Percentiles rank a stretch among this genome's conserved stretches.
phyloP scores from a whole-genome alignment of 2,797 vertebrate species.

The Tragelaphus oryx region DNA sequence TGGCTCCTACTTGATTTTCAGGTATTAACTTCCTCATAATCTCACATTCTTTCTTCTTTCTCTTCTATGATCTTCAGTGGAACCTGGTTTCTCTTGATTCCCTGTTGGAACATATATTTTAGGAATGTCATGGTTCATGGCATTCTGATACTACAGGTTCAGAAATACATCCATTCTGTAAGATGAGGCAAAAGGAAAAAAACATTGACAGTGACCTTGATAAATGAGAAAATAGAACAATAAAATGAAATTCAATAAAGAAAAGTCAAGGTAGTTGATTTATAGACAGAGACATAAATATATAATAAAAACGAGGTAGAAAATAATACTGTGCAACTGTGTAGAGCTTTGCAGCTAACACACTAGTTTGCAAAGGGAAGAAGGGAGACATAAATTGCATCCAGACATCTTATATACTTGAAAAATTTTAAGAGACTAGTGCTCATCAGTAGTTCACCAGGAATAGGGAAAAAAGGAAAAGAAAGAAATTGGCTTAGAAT shows the following conservation, averaged over 20 bases:
- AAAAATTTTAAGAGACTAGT: constrained; percentile 22
- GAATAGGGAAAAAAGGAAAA: not conserved
- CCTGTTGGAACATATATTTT: not conserved
- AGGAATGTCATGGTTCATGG: not conserved
- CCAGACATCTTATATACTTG: not conserved
- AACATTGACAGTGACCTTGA: constrained; percentile 24
- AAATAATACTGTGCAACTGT: not conserved
- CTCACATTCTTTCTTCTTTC: not conserved
- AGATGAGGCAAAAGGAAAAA: not conserved
- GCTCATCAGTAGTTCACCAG: not conserved
- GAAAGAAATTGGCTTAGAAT: not conserved
- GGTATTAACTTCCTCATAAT: not conserved
- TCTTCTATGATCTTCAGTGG: not conserved
- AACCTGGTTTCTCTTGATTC: not conserved
- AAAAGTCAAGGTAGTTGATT: constrained; percentile 37
- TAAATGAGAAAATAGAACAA: constrained; percentile 30
- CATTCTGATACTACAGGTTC: constrained; percentile 15
- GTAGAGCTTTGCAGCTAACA: not conserved
- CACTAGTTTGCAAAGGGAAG: not conserved
- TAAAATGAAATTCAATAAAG: constrained; percentile 23
- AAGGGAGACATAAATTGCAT: not conserved
- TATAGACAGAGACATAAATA: not conserved
- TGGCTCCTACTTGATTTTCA: not conserved
- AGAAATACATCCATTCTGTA: constrained; percentile 15
- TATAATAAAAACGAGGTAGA: not conserved